Conservation (phyloP, 2,797 vertebrate species). For the Cynodonichthys magdalenae region DNA sequence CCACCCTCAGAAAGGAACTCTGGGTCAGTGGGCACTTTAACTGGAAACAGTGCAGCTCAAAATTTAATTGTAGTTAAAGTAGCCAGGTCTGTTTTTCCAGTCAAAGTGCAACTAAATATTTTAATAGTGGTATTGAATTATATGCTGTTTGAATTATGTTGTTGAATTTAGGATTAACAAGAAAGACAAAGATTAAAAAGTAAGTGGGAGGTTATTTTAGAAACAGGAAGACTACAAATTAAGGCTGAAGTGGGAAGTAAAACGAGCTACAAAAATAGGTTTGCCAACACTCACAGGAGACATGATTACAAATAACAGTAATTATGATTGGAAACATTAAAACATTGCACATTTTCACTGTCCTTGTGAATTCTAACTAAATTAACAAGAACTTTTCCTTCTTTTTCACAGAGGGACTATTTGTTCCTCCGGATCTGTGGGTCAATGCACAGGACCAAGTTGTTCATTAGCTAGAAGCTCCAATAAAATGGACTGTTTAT, state of each 20-base stretch:
- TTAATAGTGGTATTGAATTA: conserved; percentile 34
- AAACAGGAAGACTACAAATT: conserved; percentile 3
- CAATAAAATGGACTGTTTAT: conserved; percentile 41
- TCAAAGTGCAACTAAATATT: conserved; percentile 17
- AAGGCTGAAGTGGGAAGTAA: conserved; percentile 13
- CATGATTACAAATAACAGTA: background rate
- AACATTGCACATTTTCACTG: conserved; percentile 3
- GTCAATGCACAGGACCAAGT: conserved; percentile 60
- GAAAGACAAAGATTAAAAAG: conserved; percentile 36
- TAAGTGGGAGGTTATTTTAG: conserved; percentile 23
- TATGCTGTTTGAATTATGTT: conserved; percentile 13
- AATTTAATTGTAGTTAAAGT: conserved; percentile 34
- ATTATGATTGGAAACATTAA: conserved; percentile 4
- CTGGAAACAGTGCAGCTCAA: conserved; percentile 36
- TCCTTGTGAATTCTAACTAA: conserved; percentile 8
- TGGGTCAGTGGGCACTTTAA: conserved; percentile 36
- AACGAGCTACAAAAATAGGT: conserved; percentile 1
- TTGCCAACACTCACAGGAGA: background rate
- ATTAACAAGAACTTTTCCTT: conserved; percentile 18
- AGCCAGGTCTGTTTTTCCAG: background rate
- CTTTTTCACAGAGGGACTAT: conserved; percentile 25
- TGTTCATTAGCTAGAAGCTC: conserved; percentile 67
- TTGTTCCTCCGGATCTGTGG: conserved; percentile 51
- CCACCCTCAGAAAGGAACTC: conserved; percentile 52
- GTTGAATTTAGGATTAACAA: conserved; percentile 45